Evolutionary conservation across 2,888 invertebrate genomes (phyloP).

Genomic region (Caenorhabditis sp.): DNA sequence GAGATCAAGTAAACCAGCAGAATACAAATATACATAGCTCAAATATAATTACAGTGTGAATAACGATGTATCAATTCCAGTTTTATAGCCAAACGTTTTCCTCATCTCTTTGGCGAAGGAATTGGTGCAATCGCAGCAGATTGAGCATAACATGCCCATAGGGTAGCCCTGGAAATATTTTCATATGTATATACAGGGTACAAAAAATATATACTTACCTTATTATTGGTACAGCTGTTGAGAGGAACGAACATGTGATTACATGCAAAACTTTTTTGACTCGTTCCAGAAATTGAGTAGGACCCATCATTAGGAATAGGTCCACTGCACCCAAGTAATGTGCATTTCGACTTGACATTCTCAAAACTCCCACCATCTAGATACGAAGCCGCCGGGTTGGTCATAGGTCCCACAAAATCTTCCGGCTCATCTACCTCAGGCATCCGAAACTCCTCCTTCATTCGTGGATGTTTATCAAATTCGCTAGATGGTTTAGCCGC

Average conservation of each 20-base stretch:
- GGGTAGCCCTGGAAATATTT: constrained; percentile 50
- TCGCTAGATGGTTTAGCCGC: constrained; percentile 1
- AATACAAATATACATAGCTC: background rate
- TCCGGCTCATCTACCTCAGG: constrained; percentile 7
- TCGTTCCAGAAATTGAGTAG: constrained; percentile 37
- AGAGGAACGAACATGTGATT: constrained; percentile 63
- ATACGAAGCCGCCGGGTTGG: constrained; percentile 63
- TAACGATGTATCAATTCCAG: constrained; percentile 17
- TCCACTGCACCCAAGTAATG: constrained; percentile 63
- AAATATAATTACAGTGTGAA: background rate
- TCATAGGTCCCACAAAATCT: constrained; percentile 43
- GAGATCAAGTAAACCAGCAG: no score
- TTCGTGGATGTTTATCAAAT: background rate
- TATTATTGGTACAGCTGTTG: constrained; percentile 59
- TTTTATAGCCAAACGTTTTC: constrained; percentile 59
- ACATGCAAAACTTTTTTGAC: constrained; percentile 53
- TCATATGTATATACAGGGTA: no score
- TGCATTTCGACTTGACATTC: constrained; percentile 60
- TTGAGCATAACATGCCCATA: constrained; percentile 66
- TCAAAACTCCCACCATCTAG: constrained; percentile 61
- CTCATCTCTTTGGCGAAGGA: constrained; percentile 58
- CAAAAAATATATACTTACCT: background rate
- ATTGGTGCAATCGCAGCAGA: constrained; percentile 65
- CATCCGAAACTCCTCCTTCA: background rate
- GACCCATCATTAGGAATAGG: constrained; percentile 64